These are phyloP conservation scores for Daphoenositta chrysoptera DNA, from an alignment of 2,113 vertebrate genomes.

Conservation along the genomic window DNA sequence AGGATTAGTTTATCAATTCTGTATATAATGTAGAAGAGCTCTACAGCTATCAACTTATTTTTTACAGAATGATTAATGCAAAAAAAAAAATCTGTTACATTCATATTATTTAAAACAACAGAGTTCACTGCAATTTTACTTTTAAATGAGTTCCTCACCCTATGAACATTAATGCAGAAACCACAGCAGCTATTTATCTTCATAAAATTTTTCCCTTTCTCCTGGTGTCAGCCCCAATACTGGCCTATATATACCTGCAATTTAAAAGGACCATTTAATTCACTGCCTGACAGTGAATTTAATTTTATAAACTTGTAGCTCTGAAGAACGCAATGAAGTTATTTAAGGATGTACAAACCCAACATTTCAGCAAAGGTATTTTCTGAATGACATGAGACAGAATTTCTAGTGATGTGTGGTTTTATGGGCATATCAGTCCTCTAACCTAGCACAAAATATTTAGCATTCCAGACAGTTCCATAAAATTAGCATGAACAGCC, in stretches of 20 bases:
- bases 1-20: not conserved
- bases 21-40: not conserved
- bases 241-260: not conserved
- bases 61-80: not conserved
- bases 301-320: not conserved
- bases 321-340: not conserved
- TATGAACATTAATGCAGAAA: not conserved
- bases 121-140: not conserved
- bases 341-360: not conserved
- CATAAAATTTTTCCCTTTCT: not conserved
- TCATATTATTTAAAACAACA: not conserved
- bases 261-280: not conserved
- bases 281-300: not conserved
- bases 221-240: not conserved
- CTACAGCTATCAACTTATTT: not conserved
- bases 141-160: not conserved
- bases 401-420: not conserved
- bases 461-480: not conserved
- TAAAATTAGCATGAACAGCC: not conserved
- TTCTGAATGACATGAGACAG: not conserved
- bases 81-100: not conserved
- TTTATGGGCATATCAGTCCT: not conserved
- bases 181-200: not conserved
- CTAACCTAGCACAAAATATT: not conserved
- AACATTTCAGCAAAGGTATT: not conserved